Conservation (phyloP, 2,113 vertebrate species). For the Pongo pygmaeus region DNA sequence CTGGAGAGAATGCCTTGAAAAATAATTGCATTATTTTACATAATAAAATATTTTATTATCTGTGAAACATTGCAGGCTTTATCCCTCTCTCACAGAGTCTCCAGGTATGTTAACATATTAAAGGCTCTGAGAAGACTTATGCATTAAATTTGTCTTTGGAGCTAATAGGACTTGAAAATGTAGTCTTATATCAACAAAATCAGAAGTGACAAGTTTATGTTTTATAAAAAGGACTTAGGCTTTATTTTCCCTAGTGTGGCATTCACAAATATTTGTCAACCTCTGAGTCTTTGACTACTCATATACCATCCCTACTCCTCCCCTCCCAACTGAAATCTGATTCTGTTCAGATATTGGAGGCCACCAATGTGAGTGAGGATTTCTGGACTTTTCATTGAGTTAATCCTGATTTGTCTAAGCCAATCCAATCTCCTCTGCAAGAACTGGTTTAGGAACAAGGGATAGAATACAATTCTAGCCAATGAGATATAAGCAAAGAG, state of each 20-base stretch:
- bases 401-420: not conserved
- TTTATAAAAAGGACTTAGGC: too few species aligned
- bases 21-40: conserved; percentile 22
- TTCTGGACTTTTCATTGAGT: too few species aligned
- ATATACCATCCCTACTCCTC: rapidly evolving
- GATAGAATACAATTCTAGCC: not conserved
- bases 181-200: conserved; percentile 81
- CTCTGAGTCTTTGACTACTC: not conserved
- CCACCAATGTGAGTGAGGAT: rapidly evolving
- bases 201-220: conserved; percentile 87
- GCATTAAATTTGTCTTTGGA: conserved; percentile 64
- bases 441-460: not conserved
- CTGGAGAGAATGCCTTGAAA: not conserved
- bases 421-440: not conserved
- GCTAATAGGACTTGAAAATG: conserved; percentile 8
- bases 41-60: conserved; percentile 13
- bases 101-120: not conserved
- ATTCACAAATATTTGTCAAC: not conserved
- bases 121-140: not conserved
- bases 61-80: not conserved
- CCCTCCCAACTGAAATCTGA: not conserved
- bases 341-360: not conserved
- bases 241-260: not conserved
- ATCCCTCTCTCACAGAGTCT: not conserved
- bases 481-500: not conserved